A percentile compares a stretch with the other conserved stretches of the same genome.
phyloP scores from a whole-genome alignment of 2,797 vertebrate genomes.

The Catharus ustulatus region DNA sequence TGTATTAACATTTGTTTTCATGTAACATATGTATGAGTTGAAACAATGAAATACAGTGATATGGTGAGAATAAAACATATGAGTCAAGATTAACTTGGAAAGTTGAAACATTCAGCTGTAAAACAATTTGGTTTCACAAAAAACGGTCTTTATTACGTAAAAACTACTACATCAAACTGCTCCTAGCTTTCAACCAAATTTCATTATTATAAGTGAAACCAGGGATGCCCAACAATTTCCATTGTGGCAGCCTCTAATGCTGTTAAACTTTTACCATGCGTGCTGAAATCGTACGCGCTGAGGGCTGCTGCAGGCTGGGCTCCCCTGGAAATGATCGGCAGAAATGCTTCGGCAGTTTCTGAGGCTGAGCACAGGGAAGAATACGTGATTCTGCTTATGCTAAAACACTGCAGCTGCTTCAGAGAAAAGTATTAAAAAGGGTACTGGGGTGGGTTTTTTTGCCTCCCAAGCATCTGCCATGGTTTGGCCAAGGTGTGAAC shows the following conservation, averaged over 20 bases:
- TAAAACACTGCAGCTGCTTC: neutral
- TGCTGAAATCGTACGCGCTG: conserved; percentile 13
- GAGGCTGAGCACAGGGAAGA: neutral
- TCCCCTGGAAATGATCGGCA: neutral
- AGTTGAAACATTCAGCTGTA: neutral
- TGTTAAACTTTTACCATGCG: neutral
- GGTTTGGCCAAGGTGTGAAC: neutral
- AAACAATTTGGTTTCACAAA: neutral
- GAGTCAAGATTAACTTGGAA: conserved; percentile 17
- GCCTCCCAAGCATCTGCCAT: neutral
- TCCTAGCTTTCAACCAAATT: conserved; percentile 44
- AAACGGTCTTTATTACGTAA: neutral
- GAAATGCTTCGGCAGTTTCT: neutral
- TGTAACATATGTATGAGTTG: neutral
- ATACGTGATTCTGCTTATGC: neutral
- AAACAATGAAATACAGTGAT: conserved; percentile 27
- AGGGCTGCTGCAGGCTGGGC: conserved; percentile 24
- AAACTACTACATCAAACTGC: conserved; percentile 30
- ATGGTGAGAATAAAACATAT: neutral
- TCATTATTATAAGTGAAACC: conserved; percentile 59
- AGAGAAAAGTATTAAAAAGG: neutral
- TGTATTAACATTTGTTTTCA: conserved; percentile 36
- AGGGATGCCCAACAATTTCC: conserved; percentile 36
- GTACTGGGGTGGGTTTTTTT: neutral
- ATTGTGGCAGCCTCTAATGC: conserved; percentile 23